Base-by-base conservation (phyloP, 2,797 vertebrate genomes). In the Gambelia wislizenii region DNA sequence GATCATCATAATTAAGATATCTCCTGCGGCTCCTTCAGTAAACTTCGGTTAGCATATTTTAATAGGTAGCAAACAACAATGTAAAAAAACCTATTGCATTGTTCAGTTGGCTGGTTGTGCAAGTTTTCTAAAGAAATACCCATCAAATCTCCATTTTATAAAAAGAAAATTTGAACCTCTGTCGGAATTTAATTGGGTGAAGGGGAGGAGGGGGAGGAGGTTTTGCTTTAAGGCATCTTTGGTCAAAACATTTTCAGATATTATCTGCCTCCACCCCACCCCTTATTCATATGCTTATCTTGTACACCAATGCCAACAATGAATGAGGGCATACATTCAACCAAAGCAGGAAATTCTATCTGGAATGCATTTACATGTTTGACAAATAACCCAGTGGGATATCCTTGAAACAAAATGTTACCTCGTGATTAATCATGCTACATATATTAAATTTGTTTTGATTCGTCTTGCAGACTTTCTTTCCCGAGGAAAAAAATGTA, bases 381-480 rank as follows among this genome's bases (percentile, higher is more conserved):
- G 72, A 83, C 84, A 86, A 91, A 85, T 77, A 85, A 83, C 87
- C 42, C 87, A 85, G 59, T 72, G 74, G 87, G 10, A 39, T 93
- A 93, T 90, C 90, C 83, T 93, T 94, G 86, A 95, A 88, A 94
- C 70, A 92, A 18, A 3, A 54, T 86, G 9, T 92, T 95, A 92
- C 78, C 94, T 97, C 91, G 83, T 87, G 69, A 76, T 64, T 83
- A 89, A 89, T 90, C 93, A 89, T 79, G 78, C 56, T 5, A 0
- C 82, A 87, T 33, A 52, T 75, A 84, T 47, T 91, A 79, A 85
- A 94, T 89, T 30, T 91, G 64, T 82, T 91, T 87, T 89, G 84
- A 84, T 69, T 95, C 70, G 86, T 95, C 96, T 94, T 92, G 87
- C 88, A 95, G 90, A 91, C 90, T 90, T 93, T 92, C 16, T 47